A percentile compares a stretch with the other conserved stretches of the same genome.
These are phyloP conservation scores for Epinotia brunnichana DNA, from an alignment of 2,888 invertebrate species.

Conservation along the genomic window DNA sequence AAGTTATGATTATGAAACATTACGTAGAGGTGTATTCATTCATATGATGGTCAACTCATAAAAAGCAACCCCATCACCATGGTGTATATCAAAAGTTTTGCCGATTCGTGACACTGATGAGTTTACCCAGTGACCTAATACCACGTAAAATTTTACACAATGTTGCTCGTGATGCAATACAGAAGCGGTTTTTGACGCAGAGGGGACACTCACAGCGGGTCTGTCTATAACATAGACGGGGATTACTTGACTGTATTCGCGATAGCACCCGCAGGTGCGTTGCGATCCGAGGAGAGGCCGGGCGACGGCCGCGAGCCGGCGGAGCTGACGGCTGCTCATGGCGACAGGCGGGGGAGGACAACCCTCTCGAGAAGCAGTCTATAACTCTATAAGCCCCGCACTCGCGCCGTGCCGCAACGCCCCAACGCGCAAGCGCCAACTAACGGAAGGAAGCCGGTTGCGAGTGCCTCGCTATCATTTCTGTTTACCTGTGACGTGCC, in stretches of 20 bases:
- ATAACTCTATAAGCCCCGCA: conserved; percentile 49
- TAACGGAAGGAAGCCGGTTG: conserved; percentile 56
- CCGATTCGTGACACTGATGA: conserved; percentile 9
- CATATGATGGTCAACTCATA: conserved; percentile 11
- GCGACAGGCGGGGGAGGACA: conserved; percentile 47
- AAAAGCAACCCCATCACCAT: conserved; percentile 20
- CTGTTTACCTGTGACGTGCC: conserved; percentile 55
- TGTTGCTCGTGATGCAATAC: conserved; percentile 9
- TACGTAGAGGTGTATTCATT: neutral
- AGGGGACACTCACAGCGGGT: conserved; percentile 70
- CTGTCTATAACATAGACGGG: conserved; percentile 76
- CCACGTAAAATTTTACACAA: neutral
- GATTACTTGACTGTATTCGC: conserved; percentile 78
- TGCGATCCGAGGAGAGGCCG: conserved; percentile 52
- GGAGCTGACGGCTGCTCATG: conserved; percentile 75
- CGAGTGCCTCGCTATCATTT: conserved; percentile 61
- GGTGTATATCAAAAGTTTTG: conserved; percentile 4
- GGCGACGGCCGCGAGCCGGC: conserved; percentile 62
- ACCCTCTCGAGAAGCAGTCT: conserved; percentile 23
- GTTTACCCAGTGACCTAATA: conserved; percentile 6
- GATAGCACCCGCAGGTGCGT: conserved; percentile 61
- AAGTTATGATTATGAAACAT: neutral
- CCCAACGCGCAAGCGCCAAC: conserved; percentile 75
- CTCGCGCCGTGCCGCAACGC: conserved; percentile 60
- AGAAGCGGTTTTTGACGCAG: conserved; percentile 3